Percentiles rank a stretch among this genome's conserved stretches.
These are phyloP conservation scores for Saccostrea glomerata DNA, from an alignment of 1,140 invertebrate genomes.

Conservation along the genomic window DNA sequence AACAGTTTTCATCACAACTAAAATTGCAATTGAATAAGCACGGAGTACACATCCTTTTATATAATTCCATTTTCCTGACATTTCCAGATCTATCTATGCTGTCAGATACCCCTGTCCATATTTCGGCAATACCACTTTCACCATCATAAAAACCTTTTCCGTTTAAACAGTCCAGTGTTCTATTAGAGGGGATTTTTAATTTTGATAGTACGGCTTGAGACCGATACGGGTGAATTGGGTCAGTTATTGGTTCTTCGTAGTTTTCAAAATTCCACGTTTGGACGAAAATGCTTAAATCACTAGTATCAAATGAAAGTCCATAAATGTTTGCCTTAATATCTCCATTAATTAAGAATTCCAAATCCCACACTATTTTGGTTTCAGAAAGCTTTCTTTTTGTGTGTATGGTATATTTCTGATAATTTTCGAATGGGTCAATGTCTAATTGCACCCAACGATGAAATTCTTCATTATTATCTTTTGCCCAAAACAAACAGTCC, in stretches of 20 bases:
- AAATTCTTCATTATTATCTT: conserved; percentile 39
- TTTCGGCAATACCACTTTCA: conserved; percentile 56
- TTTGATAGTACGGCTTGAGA: conserved; percentile 19
- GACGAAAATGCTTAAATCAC: background rate
- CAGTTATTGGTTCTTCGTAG: conserved; percentile 40
- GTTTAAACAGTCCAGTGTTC: conserved; percentile 45
- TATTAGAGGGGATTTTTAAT: conserved; percentile 32
- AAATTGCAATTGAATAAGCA: conserved; percentile 42
- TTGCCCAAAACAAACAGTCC: conserved; percentile 52
- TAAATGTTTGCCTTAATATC: conserved; percentile 43
- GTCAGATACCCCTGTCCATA: conserved; percentile 59
- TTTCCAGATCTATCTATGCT: conserved; percentile 45
- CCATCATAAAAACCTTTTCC: conserved; percentile 57
- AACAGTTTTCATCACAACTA: conserved; percentile 43
- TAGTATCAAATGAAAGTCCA: conserved; percentile 33
- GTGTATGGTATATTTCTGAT: conserved; percentile 28
- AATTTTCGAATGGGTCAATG: conserved; percentile 46
- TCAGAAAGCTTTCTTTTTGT: conserved; percentile 22
- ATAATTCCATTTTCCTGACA: conserved; percentile 27
- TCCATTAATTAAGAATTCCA: conserved; percentile 45
- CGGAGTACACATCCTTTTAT: conserved; percentile 43
- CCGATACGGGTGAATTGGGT: conserved; percentile 43
- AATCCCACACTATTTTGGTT: conserved; percentile 16
- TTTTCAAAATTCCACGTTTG: conserved; percentile 48
- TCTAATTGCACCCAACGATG: conserved; percentile 41